Evolutionary conservation across 2,888 invertebrate genomes (phyloP).

Genomic region (Plemyria rubiginata): DNA sequence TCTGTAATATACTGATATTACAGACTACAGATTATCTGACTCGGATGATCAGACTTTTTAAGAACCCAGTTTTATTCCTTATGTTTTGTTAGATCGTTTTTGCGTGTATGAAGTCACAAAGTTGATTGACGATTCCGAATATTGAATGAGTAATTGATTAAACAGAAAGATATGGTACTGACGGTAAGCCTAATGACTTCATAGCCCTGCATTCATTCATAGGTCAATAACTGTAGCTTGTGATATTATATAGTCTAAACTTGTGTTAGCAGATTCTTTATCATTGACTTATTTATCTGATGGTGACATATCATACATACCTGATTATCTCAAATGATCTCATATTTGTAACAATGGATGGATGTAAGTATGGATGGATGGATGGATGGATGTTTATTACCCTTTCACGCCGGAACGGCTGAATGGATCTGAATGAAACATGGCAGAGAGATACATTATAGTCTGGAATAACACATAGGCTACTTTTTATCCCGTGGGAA

Average conservation of each 20-base stretch:
- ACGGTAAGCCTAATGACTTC: conserved; percentile 9
- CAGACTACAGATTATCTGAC: no score
- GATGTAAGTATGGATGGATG: no score
- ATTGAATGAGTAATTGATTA: conserved; percentile 27
- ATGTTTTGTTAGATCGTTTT: not conserved
- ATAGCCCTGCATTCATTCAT: conserved; percentile 10
- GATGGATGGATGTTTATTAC: no score
- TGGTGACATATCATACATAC: not conserved
- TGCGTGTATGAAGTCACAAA: conserved; percentile 5
- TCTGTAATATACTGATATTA: no score
- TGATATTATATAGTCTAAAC: not conserved
- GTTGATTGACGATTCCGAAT: conserved; percentile 15
- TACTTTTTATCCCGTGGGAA: no score
- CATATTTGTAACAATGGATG: no score
- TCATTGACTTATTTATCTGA: conserved; percentile 5
- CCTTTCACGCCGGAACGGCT: no score
- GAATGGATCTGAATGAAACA: no score
- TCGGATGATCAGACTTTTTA: not conserved
- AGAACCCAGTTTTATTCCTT: not conserved
- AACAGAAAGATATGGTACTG: conserved; percentile 18
- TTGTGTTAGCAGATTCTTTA: conserved; percentile 5
- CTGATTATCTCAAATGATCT: no score
- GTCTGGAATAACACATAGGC: no score
- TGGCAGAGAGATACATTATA: no score
- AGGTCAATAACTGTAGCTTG: conserved; percentile 30